Evolutionary conservation across 1,140 invertebrate species (phyloP), one percentile per base, ranked within the genome.

Genomic region (Dendroctonus ponderosae): DNA sequence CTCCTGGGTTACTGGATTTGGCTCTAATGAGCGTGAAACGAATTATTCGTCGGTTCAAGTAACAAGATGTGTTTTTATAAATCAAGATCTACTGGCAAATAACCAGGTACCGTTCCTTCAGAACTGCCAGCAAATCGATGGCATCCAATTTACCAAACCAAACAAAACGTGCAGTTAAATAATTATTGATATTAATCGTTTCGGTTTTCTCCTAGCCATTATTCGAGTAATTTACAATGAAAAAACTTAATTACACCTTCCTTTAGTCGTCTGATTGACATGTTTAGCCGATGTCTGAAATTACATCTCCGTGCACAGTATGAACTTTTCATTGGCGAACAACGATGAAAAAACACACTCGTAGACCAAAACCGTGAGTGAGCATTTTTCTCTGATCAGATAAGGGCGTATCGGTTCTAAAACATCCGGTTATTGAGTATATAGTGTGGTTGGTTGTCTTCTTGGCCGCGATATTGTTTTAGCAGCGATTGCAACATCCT

Each of bases 221-320:
- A 46, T 60, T 48, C 46, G 14, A 3, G 42, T n/a, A n/a, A 44
- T 48, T 44, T 49, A 48, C 40, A 14, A 15, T 9, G 15, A 2
- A 60, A 46, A 60, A 60, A 14, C 58, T 46, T 46, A 60, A 60
- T 49, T 60, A 60, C 14, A 60, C 7, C 53, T 56, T 56, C 53
- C 39, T 6, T 38, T 38, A 56, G 53, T 8, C 9, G 38, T 1
- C 11, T 56, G 39, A 56, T 56, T 56, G 53, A 56, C 53, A 56
- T 56, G 53, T 56, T 56, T 56, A 56, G 40, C 53, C 38, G 53
- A 56, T 38, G 26, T 39, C n/a, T 39, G 9, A 26, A n/a, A 38
- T 39, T 39, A 39, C 38, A 12, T 41, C 53, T 15, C 26, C 7
- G 53, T 38, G 58, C 7, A 60, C 58, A 15, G 54, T 58, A 56